Evolutionary conservation across 2,797 vertebrate genomes (phyloP).

Genomic region (Oreochromis grahami): DNA sequence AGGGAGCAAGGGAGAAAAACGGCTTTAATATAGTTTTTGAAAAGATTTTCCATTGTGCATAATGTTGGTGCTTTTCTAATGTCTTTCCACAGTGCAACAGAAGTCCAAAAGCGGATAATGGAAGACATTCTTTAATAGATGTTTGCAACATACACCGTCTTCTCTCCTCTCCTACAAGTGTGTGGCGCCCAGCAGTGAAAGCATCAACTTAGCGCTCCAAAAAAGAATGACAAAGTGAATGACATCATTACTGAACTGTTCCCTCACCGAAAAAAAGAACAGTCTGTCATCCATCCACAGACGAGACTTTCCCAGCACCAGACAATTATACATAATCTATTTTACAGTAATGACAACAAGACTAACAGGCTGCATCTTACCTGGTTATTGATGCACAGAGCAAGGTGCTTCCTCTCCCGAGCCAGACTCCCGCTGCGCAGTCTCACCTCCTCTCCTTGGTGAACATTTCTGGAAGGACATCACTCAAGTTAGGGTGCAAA

Average conservation of each 20-base stretch:
- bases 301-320: neutral
- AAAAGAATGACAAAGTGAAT: conserved; percentile 39
- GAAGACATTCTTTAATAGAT: neutral
- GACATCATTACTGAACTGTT: conserved; percentile 45
- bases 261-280: neutral
- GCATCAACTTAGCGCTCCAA: conserved; percentile 28
- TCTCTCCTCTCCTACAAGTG: neutral
- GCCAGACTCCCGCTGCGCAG: conserved; percentile 65
- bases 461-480: conserved; percentile 66
- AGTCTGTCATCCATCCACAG: neutral
- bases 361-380: conserved; percentile 39
- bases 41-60: conserved; percentile 9
- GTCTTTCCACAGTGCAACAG: neutral
- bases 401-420: conserved; percentile 75
- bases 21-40: neutral
- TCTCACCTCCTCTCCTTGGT: conserved; percentile 69
- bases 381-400: conserved; percentile 76
- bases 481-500: conserved; percentile 46
- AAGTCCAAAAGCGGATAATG: neutral
- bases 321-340: neutral
- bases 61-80: conserved; percentile 20
- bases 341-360: neutral
- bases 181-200: neutral
- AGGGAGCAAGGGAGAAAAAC: neutral
- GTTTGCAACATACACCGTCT: neutral